Evolutionary conservation across 2,888 invertebrate genomes (phyloP), one percentile per base, ranked within the genome.

Genomic region (Gibbula magus): DNA sequence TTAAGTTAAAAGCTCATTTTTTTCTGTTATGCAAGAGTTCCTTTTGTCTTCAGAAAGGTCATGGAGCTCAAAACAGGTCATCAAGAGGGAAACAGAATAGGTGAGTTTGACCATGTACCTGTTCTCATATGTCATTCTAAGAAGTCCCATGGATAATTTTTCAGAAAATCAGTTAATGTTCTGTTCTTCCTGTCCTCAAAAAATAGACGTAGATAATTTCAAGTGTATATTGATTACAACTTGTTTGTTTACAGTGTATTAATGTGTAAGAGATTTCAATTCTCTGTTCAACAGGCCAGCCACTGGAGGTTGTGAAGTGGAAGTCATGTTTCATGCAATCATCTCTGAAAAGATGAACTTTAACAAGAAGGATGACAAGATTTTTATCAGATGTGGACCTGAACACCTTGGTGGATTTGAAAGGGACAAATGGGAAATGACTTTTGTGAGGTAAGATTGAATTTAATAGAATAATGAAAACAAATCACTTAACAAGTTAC

Each of bases 301-400:
- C 45, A 75, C 25, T 0, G 56, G 5, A n/a, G 39, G 25, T 5
- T 51, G 51, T 13, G 66, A 29, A 13, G 80, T 80, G 29, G 29
- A 67, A 2, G 77, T 80, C 8, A 35, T 77, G 3, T 80, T 80
- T 29, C 80, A 80, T 54, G 77, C 77, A 16, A 32, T 80, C 29
- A 39, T 80, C 2, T 80, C 80, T 18, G 56, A 39, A 22, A 39
- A 54, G 18, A 76, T 76, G 29, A 73, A 77, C 18, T 1, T 70
- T 45, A 8, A 80, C 13, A 18, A 2, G 2, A 22, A n/a, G 5
- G 25, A 7, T 32, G 79, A 75, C 22, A 18, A 51, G 0, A 39
- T 79, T 0, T 75, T n/a, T 56, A 35, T 78, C 35, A 22, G 61
- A 13, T 77, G 25, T 61, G 25, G 25, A 61, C 32, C 61, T 29